These are phyloP conservation scores for Ranitomeya variabilis DNA, from an alignment of 2,113 vertebrate species.

Conservation along the genomic window DNA sequence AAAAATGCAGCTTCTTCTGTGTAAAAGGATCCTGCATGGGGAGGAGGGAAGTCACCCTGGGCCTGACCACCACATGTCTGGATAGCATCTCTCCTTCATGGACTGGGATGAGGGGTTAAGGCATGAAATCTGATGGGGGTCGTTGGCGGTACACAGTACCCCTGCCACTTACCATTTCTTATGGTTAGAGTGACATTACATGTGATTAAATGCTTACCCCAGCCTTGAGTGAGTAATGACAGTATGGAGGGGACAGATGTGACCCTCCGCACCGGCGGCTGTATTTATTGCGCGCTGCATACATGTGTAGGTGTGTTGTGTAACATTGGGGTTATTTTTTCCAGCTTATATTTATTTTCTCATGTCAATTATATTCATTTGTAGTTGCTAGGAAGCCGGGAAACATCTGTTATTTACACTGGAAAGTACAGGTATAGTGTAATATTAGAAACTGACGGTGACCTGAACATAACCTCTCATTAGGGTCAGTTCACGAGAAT, in stretches of 20 bases:
- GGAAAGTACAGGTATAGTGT: background rate
- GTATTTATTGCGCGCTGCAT: background rate
- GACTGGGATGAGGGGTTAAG: constrained; percentile 35
- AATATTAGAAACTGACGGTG: background rate
- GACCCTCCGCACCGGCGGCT: background rate
- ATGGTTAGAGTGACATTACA: constrained; percentile 33
- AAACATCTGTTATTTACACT: constrained; percentile 5
- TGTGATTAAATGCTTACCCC: constrained; percentile 37
- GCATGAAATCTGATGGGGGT: constrained; percentile 16
- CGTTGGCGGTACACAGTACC: background rate
- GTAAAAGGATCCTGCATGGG: constrained; percentile 52
- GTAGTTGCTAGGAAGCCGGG: background rate
- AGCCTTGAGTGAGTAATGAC: constrained; percentile 38
- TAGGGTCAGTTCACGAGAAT: background rate
- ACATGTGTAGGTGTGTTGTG: background rate
- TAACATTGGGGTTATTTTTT: background rate
- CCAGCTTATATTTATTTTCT: background rate
- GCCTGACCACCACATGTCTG: constrained; percentile 56
- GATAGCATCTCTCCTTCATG: constrained; percentile 38
- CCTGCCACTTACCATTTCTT: constrained; percentile 16
- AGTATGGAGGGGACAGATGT: constrained; percentile 32
- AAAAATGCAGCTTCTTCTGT: constrained; percentile 58
- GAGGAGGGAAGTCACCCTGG: constrained; percentile 31
- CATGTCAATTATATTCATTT: constrained; percentile 3
- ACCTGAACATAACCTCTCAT: background rate